phyloP scores from a whole-genome alignment of 2,113 vertebrate genomes.

The Salminus brasiliensis region DNA sequence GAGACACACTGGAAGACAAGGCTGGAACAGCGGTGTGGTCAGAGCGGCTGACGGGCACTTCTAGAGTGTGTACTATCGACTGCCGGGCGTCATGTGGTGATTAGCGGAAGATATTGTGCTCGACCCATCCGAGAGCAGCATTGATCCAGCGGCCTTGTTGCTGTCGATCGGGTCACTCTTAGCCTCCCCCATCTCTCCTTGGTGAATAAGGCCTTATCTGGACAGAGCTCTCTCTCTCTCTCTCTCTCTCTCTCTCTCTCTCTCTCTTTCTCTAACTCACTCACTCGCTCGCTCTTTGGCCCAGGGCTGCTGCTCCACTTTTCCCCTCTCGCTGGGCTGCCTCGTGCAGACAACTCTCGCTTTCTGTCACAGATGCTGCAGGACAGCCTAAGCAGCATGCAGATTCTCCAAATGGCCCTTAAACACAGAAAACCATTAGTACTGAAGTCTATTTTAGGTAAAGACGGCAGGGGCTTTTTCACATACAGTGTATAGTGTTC shows the following conservation, averaged over 20 bases:
- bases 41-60: constrained; percentile 21
- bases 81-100: constrained; percentile 66
- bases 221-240: constrained; percentile 47
- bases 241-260: constrained; percentile 35
- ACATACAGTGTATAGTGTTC: neutral
- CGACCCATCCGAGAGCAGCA: constrained; percentile 59
- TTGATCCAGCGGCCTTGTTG: constrained; percentile 66
- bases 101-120: constrained; percentile 74
- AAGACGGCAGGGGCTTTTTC: constrained; percentile 5
- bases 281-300: constrained; percentile 22
- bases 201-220: constrained; percentile 76
- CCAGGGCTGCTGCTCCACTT: constrained; percentile 25
- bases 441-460: constrained; percentile 30
- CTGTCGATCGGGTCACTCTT: constrained; percentile 70
- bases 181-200: constrained; percentile 58
- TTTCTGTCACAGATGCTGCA: constrained; percentile 29
- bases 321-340: neutral
- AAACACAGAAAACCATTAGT: constrained; percentile 29
- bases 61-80: constrained; percentile 62
- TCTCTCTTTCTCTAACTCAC: constrained; percentile 25
- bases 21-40: constrained; percentile 47
- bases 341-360: constrained; percentile 27
- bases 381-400: constrained; percentile 29
- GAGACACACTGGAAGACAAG: constrained; percentile 64
- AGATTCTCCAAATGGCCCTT: constrained; percentile 39